These are phyloP conservation scores for Drosophila peninsularis DNA, from an alignment of 2,888 invertebrate species.

Conservation along the genomic window DNA sequence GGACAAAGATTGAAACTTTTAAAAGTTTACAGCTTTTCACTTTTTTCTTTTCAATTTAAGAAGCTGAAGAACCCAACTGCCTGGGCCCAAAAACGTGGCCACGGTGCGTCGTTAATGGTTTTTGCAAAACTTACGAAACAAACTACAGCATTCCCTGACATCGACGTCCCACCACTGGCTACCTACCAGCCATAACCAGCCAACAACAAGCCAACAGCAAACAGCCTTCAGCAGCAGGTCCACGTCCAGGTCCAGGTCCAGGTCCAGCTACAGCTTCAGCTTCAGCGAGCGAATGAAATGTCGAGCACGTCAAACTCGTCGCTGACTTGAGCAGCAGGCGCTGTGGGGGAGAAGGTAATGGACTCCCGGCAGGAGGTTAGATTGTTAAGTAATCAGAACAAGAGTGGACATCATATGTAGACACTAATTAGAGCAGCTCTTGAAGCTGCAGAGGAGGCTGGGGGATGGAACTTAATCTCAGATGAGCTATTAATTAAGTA, in stretches of 20 bases:
- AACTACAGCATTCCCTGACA: constrained; percentile 64
- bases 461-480: neutral
- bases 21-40: constrained; percentile 78
- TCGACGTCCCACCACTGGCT: constrained; percentile 23
- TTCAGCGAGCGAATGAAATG: constrained; percentile 22
- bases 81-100: constrained; percentile 51
- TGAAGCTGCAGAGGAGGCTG: neutral
- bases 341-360: constrained; percentile 2
- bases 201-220: constrained; percentile 1
- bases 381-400: constrained; percentile 7
- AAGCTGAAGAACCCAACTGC: constrained; percentile 19
- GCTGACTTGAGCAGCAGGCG: constrained; percentile 19
- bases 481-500: neutral
- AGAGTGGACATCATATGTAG: neutral
- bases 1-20: constrained; percentile 70
- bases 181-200: neutral
- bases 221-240: constrained; percentile 19
- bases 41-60: constrained; percentile 71
- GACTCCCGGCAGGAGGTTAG: constrained; percentile 32
- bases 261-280: constrained; percentile 28
- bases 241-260: constrained; percentile 16
- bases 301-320: constrained; percentile 62
- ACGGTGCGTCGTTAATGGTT: constrained; percentile 75
- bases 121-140: constrained; percentile 73
- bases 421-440: neutral